These are phyloP conservation scores for Synanthedon vespiformis DNA, from an alignment of 2,888 invertebrate genomes.

Conservation along the genomic window DNA sequence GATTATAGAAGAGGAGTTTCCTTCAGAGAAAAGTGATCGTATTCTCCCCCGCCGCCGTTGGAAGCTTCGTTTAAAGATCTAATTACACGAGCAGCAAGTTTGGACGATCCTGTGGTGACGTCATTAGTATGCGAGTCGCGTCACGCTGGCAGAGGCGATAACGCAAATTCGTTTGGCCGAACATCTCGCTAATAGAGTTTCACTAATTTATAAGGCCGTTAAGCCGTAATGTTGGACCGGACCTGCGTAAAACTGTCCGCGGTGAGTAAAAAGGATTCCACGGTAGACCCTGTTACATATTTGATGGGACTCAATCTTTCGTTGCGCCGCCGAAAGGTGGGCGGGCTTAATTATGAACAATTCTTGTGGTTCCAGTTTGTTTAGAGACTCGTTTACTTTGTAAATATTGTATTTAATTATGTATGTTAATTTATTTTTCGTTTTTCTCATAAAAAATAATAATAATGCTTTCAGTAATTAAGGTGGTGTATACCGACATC, in stretches of 20 bases:
- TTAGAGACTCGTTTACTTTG: constrained; percentile 7
- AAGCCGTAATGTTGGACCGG: constrained; percentile 38
- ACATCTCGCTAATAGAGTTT: constrained; percentile 70
- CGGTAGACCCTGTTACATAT: constrained; percentile 56
- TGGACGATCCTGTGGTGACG: constrained; percentile 34
- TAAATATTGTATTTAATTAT: too few relatives aligned
- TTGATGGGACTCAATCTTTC: constrained; percentile 52
- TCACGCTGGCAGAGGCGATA: constrained; percentile 57
- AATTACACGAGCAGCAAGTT: constrained; percentile 61
- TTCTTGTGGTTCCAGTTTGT: constrained; percentile 36
- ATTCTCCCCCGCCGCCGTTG: constrained; percentile 25
- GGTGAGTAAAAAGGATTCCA: constrained; percentile 61
- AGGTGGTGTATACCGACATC: too few relatives aligned
- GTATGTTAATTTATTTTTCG: too few relatives aligned
- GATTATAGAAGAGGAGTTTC: constrained; percentile 43
- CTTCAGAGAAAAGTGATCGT: constrained; percentile 48
- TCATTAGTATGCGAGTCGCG: constrained; percentile 61
- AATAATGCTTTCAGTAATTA: too few relatives aligned
- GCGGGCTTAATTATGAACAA: constrained; percentile 50
- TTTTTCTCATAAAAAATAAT: too few relatives aligned
- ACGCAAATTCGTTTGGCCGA: constrained; percentile 68
- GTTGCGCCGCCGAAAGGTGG: constrained; percentile 32
- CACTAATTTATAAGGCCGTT: constrained; percentile 68
- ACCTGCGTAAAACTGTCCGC: constrained; percentile 56
- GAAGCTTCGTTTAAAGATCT: constrained; percentile 64